These are phyloP conservation scores for Apotomis betuletana DNA, from an alignment of 2,888 invertebrate species.

Conservation along the genomic window DNA sequence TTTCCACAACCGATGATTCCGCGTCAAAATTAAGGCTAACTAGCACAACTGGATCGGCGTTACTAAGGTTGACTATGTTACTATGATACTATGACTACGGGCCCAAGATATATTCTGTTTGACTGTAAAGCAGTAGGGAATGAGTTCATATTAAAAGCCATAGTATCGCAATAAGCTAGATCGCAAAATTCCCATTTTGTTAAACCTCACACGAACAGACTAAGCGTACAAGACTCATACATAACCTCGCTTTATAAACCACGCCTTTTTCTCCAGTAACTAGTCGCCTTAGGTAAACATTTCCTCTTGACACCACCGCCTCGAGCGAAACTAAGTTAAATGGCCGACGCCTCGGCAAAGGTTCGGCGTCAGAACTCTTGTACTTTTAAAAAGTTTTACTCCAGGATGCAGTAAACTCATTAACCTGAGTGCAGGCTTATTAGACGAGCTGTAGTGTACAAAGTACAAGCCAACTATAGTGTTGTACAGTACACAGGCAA, in stretches of 20 bases:
- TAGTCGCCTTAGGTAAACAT: slow-evolving; percentile 38
- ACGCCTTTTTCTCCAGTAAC: slow-evolving; percentile 28
- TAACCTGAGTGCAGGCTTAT: slow-evolving; percentile 76
- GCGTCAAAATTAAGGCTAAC: too few species aligned
- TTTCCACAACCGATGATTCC: too few species aligned
- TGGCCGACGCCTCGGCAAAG: slow-evolving; percentile 63
- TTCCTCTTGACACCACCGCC: slow-evolving; percentile 48
- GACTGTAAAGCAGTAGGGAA: too few species aligned
- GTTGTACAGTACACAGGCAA: neutral
- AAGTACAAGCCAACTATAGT: slow-evolving; percentile 4
- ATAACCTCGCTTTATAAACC: slow-evolving; percentile 9
- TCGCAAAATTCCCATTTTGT: too few species aligned
- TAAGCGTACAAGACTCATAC: neutral
- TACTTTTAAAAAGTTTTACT: slow-evolving; percentile 72
- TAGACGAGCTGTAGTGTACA: slow-evolving; percentile 59
- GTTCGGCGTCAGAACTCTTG: slow-evolving; percentile 64
- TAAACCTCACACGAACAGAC: neutral
- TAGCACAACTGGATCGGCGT: too few species aligned
- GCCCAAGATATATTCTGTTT: too few species aligned
- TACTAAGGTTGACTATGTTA: too few species aligned
- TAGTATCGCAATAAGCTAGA: too few species aligned
- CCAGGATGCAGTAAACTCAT: slow-evolving; percentile 76
- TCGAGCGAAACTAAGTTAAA: slow-evolving; percentile 63
- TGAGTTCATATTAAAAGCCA: too few species aligned
- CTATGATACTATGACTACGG: too few species aligned